Evolutionary conservation across 2,797 vertebrate species (phyloP).

Genomic region (Emydoidea blandingii): DNA sequence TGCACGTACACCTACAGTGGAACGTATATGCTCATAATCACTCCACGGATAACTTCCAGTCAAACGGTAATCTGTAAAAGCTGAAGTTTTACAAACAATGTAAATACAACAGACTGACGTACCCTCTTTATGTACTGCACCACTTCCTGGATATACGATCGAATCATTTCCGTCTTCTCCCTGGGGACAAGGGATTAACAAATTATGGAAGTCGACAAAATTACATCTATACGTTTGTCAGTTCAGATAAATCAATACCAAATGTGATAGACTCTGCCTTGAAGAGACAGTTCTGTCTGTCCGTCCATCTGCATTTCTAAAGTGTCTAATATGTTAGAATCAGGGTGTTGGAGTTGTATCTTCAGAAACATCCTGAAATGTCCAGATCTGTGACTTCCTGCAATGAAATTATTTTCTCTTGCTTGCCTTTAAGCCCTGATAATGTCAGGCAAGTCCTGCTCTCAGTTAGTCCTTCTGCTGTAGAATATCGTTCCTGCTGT

Average conservation of each 20-base stretch:
- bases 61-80: background rate
- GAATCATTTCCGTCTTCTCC: constrained; percentile 98
- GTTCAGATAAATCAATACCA: too few relatives aligned
- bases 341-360: background rate
- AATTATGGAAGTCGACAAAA: accelerated
- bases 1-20: background rate
- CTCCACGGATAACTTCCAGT: background rate
- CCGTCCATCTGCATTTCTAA: accelerated
- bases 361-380: accelerated
- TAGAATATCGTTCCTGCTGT: accelerated
- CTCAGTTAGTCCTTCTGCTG: background rate
- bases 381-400: accelerated
- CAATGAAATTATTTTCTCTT: background rate
- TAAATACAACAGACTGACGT: constrained; percentile 35
- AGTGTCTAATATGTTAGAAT: accelerated
- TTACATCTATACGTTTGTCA: accelerated
- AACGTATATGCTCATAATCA: background rate
- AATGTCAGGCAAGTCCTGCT: background rate
- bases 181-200: constrained; percentile 76
- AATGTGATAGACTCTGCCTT: background rate
- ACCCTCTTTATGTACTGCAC: constrained; percentile 98
- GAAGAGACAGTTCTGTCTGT: background rate
- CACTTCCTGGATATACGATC: constrained; percentile 96
- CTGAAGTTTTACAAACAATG: background rate
- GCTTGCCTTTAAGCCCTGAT: background rate